These are phyloP conservation scores for Centrocercus urophasianus DNA, from an alignment of 2,113 vertebrate species.

Conservation along the genomic window DNA sequence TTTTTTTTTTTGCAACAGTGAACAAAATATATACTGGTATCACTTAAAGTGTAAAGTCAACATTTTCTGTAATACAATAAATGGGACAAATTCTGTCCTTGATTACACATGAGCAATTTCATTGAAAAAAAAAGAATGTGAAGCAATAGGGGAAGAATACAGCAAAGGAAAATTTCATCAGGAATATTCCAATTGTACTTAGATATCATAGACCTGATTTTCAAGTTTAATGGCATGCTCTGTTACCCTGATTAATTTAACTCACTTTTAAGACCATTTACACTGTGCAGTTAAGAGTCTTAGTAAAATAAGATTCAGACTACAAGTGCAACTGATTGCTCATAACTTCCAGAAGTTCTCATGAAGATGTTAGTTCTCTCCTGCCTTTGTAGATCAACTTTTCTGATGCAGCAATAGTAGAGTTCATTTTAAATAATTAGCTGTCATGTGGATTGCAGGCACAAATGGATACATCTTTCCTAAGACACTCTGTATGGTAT, in stretches of 20 bases:
- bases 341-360: neutral
- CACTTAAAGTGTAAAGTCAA: constrained; percentile 30
- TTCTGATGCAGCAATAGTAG: constrained; percentile 19
- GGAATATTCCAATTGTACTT: neutral
- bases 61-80: constrained; percentile 1
- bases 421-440: constrained; percentile 42
- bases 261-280: neutral
- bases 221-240: neutral
- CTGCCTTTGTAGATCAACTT: constrained; percentile 3
- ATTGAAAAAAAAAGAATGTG: neutral
- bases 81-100: neutral
- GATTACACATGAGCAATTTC: neutral
- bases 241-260: neutral
- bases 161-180: neutral
- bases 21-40: constrained; percentile 37
- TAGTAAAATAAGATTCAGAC: neutral
- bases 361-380: neutral
- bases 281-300: neutral
- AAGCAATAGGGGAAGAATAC: neutral
- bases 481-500: constrained; percentile 10
- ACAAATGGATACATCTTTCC: constrained; percentile 31
- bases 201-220: neutral
- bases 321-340: neutral
- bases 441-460: neutral
- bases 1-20: neutral